Base-by-base conservation (phyloP, 2,113 vertebrate species). In the Raja brachyura region DNA sequence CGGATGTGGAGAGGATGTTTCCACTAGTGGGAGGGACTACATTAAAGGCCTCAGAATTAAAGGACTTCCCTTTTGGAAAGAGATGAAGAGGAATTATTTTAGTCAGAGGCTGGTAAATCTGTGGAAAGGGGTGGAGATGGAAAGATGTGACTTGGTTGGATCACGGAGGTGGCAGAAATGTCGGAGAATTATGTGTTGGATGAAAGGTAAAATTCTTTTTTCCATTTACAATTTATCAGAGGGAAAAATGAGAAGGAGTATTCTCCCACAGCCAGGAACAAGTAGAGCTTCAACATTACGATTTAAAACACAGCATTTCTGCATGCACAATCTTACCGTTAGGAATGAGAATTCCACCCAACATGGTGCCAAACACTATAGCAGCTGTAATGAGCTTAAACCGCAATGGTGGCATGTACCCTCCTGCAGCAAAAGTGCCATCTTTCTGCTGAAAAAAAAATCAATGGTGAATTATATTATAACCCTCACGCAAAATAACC, bases 341-440 rank as follows among this genome's bases (percentile, higher is more conserved):
- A 0, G 98, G 99, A 94, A 99, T 99, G 95, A 99, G 96, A 96
- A 99, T 98, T 94, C 98, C 98, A 68, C 98, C 98, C 0, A 99
- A 94, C 99, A 99, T 99, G 95, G 99, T 99, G 94, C 98, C 98
- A 93, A 99, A 99, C 90, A 99, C 99, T 0, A 99, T 97, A 0
- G 96, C 96, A 93, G 99, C 94, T 0, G 99, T 99, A 95, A 99
- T 97, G 93, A 96, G 97, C 94, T 99, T 99, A 95, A 99, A 99
- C 10, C 98, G 97, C n/a, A 99, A 96, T 0, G 99, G 98, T 5
- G 99, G 98, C 98, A 99, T 99, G 94, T 99, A 99, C 48, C 99
- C 98, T 39, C 98, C 98, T 0, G 99, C 98, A 0, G 98, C 97
- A 2, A 99, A 99, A 59, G 99, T 99, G 93, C 98, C 98, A 0